Percentiles rank a stretch among this genome's conserved stretches.
phyloP scores from a whole-genome alignment of 2,888 invertebrate species.

The Idaea biselata region DNA sequence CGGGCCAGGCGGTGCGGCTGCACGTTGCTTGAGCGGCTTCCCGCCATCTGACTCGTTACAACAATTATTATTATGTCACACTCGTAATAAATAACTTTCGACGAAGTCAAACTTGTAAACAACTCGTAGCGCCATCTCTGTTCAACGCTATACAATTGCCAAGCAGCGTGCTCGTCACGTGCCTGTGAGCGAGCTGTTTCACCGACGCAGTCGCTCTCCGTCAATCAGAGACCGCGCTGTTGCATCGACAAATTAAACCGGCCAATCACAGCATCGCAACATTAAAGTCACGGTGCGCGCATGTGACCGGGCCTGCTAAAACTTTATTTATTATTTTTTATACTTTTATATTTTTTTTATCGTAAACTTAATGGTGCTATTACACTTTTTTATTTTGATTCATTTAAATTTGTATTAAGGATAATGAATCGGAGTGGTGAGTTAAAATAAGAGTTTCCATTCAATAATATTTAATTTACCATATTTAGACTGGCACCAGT shows the following conservation, averaged over 20 bases:
- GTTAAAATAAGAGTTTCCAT: constrained; percentile 28
- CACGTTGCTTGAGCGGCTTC: not conserved
- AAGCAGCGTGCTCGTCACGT: constrained; percentile 53
- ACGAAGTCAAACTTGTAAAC: constrained; percentile 48
- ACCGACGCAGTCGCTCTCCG: constrained; percentile 35
- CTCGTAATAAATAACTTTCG: constrained; percentile 25
- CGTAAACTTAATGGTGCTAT: constrained; percentile 4
- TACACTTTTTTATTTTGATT: constrained; percentile 18
- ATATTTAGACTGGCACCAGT: constrained; percentile 25
- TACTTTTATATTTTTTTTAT: constrained; percentile 20
- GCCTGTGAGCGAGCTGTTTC: constrained; percentile 44
- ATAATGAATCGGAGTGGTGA: constrained; percentile 66
- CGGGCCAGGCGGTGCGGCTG: constrained; percentile 6
- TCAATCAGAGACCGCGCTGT: constrained; percentile 47
- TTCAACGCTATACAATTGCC: constrained; percentile 28
- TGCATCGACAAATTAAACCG: constrained; percentile 38
- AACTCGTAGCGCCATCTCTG: constrained; percentile 54
- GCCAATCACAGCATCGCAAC: constrained; percentile 54
- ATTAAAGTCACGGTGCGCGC: constrained; percentile 58
- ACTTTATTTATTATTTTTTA: constrained; percentile 23
- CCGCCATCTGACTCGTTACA: constrained; percentile 37
- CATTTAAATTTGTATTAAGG: constrained; percentile 12
- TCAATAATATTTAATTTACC: constrained; percentile 16
- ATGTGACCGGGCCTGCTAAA: constrained; percentile 61
- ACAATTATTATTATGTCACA: constrained; percentile 59